Conservation (phyloP, 2,888 invertebrate genomes). For the Pogonocherus hispidulus region DNA sequence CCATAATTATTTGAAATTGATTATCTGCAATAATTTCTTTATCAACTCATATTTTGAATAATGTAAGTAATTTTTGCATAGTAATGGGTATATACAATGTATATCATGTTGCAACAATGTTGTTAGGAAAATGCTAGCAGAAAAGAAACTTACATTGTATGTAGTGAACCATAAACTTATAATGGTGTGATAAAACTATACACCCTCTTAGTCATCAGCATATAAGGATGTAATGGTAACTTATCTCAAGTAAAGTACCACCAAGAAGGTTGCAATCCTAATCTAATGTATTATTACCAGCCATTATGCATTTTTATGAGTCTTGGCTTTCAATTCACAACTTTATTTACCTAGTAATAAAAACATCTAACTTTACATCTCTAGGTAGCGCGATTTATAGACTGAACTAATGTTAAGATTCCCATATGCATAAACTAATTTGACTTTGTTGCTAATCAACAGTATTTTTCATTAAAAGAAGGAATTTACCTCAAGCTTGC, state of each 20-base stretch:
- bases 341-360: not conserved
- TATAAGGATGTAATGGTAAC: constrained; percentile 6
- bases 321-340: not conserved
- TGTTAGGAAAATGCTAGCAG: not conserved
- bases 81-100: too few species aligned
- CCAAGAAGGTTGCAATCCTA: not conserved
- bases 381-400: too few species aligned
- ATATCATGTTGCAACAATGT: constrained; percentile 1
- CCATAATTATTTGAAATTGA: too few species aligned
- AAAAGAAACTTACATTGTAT: not conserved
- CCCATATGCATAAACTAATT: too few species aligned
- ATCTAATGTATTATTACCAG: not conserved
- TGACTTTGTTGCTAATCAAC: too few species aligned
- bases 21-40: too few species aligned
- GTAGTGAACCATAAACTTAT: constrained; percentile 3
- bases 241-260: not conserved
- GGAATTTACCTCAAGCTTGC: too few species aligned
- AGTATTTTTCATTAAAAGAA: too few species aligned
- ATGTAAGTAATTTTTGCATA: too few species aligned
- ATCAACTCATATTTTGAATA: too few species aligned
- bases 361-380: too few species aligned
- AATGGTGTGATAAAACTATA: constrained; percentile 15
- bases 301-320: not conserved
- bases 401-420: too few species aligned
- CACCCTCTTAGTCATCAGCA: constrained; percentile 1